Evolutionary conservation across 2,113 vertebrate genomes (phyloP), one percentile per base, ranked within the genome.

Genomic region (Vimba vimba): DNA sequence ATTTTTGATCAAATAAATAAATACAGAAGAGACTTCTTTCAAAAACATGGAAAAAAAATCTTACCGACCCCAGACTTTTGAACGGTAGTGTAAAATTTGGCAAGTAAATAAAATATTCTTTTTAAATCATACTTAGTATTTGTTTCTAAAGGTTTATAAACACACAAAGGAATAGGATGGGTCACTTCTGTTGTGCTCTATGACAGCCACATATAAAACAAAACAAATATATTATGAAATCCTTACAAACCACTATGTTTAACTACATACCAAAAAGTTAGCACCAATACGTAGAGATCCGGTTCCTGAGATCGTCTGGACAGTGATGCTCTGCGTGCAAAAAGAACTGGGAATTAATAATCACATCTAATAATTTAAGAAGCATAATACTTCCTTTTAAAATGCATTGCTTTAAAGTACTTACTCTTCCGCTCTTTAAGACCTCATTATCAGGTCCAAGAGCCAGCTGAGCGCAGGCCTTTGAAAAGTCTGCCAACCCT

Each of bases 281-380:
- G 94, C 98, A 90, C 98, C 98, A 1, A 99, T 91, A 76, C 97
- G 93, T 80, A 99, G 92, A 79, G 97, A 98, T 83, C 98, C 97
- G 0, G 98, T 99, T 88, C 98, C 98, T 50, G 98, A 99, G 93
- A 99, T 99, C 69, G 96, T 96, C 93, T 99, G 98, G 69, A 99
- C 96, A 0, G 98, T 99, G 91, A 97, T 94, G 81, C 91, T 97
- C 97, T 99, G 92, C 33, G 84, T 86, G 23, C 45, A 84, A 77
- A 93, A 79, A 84, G 6, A 84, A 36, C 8, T 78, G 71, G 52
- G 68, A 60, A 89, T 23, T 55, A 90, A 47, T 73, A 75, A 23
- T 23, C 84, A 52, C n/a, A 77, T 77, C 13, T 55, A 55, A 19
- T 33, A 27, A 74, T 33, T 74, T 15, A 47, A 47, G 7, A 27